phyloP scores from a whole-genome alignment of 2,797 vertebrate genomes.

The Sebastes nivosus region DNA sequence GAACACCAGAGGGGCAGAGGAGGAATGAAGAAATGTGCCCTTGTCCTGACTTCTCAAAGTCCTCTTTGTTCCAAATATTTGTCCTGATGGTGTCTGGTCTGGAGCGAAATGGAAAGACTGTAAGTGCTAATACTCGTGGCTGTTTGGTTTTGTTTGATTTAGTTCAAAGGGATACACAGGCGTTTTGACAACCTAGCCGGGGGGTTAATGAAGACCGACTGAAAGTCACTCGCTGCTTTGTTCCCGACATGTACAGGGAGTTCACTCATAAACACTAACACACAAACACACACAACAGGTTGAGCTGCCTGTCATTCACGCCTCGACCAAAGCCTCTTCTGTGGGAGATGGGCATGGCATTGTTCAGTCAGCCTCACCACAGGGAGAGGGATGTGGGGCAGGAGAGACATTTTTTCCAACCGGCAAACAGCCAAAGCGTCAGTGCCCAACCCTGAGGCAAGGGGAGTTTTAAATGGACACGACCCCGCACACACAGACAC shows the following conservation, averaged over 20 bases:
- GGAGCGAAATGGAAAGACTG: slow-evolving; percentile 27
- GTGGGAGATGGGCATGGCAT: slow-evolving; percentile 6
- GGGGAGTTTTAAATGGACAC: slow-evolving; percentile 15
- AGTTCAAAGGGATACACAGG: slow-evolving; percentile 19
- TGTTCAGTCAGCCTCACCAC: slow-evolving; percentile 21
- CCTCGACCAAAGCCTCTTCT: not conserved
- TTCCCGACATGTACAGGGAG: slow-evolving; percentile 17
- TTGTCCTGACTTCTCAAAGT: slow-evolving; percentile 71
- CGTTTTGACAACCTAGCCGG: slow-evolving; percentile 30
- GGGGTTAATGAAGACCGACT: slow-evolving; percentile 54
- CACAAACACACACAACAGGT: not conserved
- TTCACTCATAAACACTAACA: slow-evolving; percentile 29
- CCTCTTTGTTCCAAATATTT: slow-evolving; percentile 51
- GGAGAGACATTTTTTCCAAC: not conserved
- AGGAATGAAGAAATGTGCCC: slow-evolving; percentile 62
- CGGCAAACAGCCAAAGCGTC: not conserved
- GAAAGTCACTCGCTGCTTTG: slow-evolving; percentile 40
- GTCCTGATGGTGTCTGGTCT: slow-evolving; percentile 25
- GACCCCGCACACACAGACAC: not conserved
- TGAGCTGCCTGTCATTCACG: slow-evolving; percentile 14
- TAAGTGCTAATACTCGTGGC: not conserved
- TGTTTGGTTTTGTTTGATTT: slow-evolving; percentile 43
- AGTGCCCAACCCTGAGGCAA: slow-evolving; percentile 1
- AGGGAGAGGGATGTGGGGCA: not conserved
- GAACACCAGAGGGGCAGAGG: slow-evolving; percentile 50